Conservation (phyloP, 2,888 invertebrate genomes). For the Emmelina monodactyla region DNA sequence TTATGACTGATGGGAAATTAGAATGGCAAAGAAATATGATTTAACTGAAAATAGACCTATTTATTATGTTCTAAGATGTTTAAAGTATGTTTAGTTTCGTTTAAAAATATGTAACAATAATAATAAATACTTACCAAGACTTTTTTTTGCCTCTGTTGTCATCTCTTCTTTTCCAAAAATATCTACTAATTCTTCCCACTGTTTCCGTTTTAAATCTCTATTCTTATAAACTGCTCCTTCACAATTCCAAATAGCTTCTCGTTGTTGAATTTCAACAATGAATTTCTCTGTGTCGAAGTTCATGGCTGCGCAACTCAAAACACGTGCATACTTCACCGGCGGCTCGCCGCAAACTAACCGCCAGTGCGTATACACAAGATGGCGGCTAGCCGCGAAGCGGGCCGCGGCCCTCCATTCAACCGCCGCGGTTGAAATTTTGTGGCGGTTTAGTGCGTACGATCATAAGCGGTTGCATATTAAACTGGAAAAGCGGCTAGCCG, state of each 20-base stretch:
- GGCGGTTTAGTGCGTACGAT: too few species aligned
- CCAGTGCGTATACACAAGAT: not conserved
- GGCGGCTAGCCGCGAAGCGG: not conserved
- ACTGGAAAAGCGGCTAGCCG: slow-evolving; percentile 1
- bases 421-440: too few species aligned
- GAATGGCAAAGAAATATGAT: slow-evolving; percentile 13
- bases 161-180: slow-evolving; percentile 12
- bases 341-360: too few species aligned
- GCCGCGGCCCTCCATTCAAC: not conserved
- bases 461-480: not conserved
- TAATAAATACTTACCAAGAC: slow-evolving; percentile 12
- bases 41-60: slow-evolving; percentile 14
- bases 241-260: not conserved
- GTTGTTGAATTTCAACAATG: slow-evolving; percentile 2
- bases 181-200: slow-evolving; percentile 15
- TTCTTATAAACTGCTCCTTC: not conserved
- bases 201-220: slow-evolving; percentile 12
- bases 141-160: slow-evolving; percentile 10
- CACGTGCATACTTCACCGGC: too few species aligned
- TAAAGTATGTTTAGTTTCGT: slow-evolving; percentile 9
- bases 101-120: slow-evolving; percentile 8
- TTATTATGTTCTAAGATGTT: slow-evolving; percentile 14
- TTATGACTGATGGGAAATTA: slow-evolving; percentile 15
- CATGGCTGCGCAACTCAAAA: not conserved
- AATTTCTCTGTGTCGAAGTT: slow-evolving; percentile 5